phyloP scores from a whole-genome alignment of 2,113 vertebrate species.

The Muntiacus reevesi region DNA sequence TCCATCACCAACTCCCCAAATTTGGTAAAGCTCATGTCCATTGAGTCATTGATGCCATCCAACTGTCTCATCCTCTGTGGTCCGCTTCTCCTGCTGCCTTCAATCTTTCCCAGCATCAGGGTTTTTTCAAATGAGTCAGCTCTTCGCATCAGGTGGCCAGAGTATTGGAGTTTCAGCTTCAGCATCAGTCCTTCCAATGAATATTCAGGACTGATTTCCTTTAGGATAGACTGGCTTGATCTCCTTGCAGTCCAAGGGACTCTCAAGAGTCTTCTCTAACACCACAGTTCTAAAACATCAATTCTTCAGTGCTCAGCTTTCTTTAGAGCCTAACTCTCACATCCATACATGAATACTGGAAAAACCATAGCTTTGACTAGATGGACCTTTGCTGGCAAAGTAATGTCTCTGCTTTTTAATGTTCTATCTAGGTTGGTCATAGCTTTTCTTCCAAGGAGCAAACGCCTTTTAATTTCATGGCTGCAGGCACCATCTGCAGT shows the following conservation, averaged over 20 bases:
- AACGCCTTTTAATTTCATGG: not conserved
- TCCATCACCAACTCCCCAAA: not conserved
- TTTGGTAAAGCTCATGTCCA: not conserved
- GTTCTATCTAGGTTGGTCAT: not conserved
- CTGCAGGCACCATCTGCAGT: not conserved
- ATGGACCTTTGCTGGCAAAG: not conserved
- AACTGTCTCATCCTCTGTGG: not conserved
- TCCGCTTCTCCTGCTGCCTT: not conserved
- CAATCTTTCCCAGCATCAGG: not conserved
- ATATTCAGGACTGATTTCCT: not conserved
- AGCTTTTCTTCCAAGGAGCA: not conserved
- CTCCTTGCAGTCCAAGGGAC: not conserved
- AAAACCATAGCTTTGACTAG: not conserved
- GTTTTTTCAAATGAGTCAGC: not conserved
- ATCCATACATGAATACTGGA: not conserved
- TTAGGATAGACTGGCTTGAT: not conserved
- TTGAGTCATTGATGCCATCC: not conserved
- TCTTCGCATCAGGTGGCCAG: not conserved
- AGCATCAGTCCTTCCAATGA: not conserved
- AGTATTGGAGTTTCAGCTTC: not conserved
- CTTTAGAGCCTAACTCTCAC: not conserved
- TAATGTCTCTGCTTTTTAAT: not conserved
- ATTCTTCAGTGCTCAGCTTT: not conserved
- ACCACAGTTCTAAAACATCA: not conserved
- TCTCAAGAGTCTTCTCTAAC: not conserved